Base-by-base conservation (phyloP, 1,140 invertebrate species). In the Oscheius sp. region DNA sequence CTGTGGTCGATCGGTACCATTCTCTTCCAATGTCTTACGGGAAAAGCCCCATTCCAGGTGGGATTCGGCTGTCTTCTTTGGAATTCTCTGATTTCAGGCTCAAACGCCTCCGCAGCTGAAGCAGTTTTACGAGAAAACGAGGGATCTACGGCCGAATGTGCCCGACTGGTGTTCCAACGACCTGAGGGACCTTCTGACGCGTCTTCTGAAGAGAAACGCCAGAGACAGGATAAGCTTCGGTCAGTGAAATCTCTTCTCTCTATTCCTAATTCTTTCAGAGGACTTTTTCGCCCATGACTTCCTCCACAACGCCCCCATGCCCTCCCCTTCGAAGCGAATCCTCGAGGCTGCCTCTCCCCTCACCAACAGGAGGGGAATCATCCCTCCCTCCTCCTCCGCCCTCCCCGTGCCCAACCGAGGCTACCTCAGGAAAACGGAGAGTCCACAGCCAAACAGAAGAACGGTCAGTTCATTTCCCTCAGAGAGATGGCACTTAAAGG, bases 61-160 rank as follows among this genome's bases (percentile, higher is more conserved):
- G 75, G 59, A 78, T 73, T n/a, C 29, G 55, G 20, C 0, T 59
- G 20, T 15, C 13, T 59, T 15, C 0, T 13, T 59, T 15, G 23
- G 10, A 59, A 59, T 59, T 59, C 0, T 3, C 13, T 23, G 28
- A 4, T 71, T 81, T 58, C 35, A 95, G 86, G 96, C 96, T 42
- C 91, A 93, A 79, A 97, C 94, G 38, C 97, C 97, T n/a, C 95
- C 97, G 84, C 94, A 94, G 71, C 88, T 99, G 26, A 98, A 97
- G 87, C 90, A 91, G 77, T 97, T 93, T 85, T 99, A 99, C 85
- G 96, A 99, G 85, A 94, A 94, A 84, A 95, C 94, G 86, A 89
- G 90, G n/a, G 93, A 96, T 86, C 88, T 99, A 69, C 89, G 91
- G 68, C 96, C 96, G 77, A 96, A 93, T 86, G 94, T 98, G 85